Evolutionary conservation across 2,113 vertebrate species (phyloP).

Genomic region (Zeus faber): DNA sequence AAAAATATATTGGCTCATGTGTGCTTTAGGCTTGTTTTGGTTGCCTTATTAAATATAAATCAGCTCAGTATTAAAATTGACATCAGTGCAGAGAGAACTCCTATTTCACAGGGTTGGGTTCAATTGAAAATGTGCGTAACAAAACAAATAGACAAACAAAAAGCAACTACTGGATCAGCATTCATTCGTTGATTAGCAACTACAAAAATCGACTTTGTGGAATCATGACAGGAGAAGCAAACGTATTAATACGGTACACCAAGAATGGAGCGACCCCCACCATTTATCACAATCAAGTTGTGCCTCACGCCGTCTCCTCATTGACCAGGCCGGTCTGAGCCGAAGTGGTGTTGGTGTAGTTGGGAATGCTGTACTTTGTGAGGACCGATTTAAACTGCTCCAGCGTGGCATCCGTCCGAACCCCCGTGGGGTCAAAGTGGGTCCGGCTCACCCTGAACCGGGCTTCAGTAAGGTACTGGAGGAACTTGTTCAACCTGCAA

Average conservation of each 20-base stretch:
- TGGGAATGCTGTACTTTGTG: conserved; percentile 87
- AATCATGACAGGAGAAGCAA: too few relatives aligned
- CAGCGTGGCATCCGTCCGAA: conserved; percentile 88
- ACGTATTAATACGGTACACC: too few relatives aligned
- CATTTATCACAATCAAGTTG: too few relatives aligned
- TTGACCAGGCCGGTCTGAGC: conserved; percentile 48
- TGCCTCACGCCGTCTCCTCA: conserved; percentile 33
- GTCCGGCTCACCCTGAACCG: conserved; percentile 93
- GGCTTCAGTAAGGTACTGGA: conserved; percentile 87
- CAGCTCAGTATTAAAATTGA: neutral
- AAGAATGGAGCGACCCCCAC: too few relatives aligned
- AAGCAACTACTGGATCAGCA: too few relatives aligned
- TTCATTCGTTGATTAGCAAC: too few relatives aligned
- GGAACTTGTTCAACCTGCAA: conserved; percentile 90
- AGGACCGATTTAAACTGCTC: conserved; percentile 87
- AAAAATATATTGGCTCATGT: neutral
- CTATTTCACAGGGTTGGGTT: neutral
- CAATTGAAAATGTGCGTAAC: too few relatives aligned
- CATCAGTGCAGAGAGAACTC: conserved; percentile 12
- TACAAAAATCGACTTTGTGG: too few relatives aligned
- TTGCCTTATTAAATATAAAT: neutral
- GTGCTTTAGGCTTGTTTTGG: conserved; percentile 2
- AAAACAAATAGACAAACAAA: too few relatives aligned
- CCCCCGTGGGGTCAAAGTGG: conserved; percentile 94
- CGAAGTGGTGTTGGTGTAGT: conserved; percentile 66